Percentiles rank a stretch among this genome's conserved stretches.
phyloP scores from a whole-genome alignment of 64 coral and sea anemone genomes.

The Stichodactyla mertensii region DNA sequence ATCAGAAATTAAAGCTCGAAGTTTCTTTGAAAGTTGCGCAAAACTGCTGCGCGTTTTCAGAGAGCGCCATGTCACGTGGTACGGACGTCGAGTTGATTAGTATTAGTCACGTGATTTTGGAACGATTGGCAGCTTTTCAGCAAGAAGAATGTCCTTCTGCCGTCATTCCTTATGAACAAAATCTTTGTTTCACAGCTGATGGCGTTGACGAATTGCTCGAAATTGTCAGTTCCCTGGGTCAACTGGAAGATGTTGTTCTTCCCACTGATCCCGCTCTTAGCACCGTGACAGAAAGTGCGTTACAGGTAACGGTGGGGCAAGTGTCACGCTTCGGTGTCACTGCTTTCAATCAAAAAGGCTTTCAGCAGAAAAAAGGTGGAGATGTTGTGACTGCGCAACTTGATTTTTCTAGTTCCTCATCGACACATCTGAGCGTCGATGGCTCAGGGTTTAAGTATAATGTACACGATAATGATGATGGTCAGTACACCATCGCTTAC shows the following conservation, averaged over 20 bases:
- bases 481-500: slow-evolving; percentile 50
- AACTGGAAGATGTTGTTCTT: slow-evolving; percentile 15
- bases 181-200: background rate
- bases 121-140: slow-evolving; percentile 19
- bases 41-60: slow-evolving; percentile 43
- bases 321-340: slow-evolving; percentile 51
- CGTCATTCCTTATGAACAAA: background rate
- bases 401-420: background rate
- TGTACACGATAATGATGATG: slow-evolving; percentile 54
- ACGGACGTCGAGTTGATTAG: slow-evolving; percentile 46
- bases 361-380: slow-evolving; percentile 50
- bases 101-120: slow-evolving; percentile 30
- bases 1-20: slow-evolving; percentile 30
- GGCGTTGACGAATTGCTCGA: slow-evolving; percentile 27
- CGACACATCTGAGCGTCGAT: slow-evolving; percentile 21
- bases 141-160: slow-evolving; percentile 22
- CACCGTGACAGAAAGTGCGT: slow-evolving; percentile 36
- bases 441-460: slow-evolving; percentile 53
- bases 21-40: slow-evolving; percentile 23
- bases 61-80: slow-evolving; percentile 31
- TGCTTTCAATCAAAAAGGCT: slow-evolving; percentile 47
- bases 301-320: slow-evolving; percentile 44
- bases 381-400: slow-evolving; percentile 41
- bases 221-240: slow-evolving; percentile 27
- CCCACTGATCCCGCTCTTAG: slow-evolving; percentile 30